A percentile compares a stretch with the other conserved stretches of the same genome.
Conservation (phyloP, 2,888 invertebrate species). For the Ornithoptera alexandrae region DNA sequence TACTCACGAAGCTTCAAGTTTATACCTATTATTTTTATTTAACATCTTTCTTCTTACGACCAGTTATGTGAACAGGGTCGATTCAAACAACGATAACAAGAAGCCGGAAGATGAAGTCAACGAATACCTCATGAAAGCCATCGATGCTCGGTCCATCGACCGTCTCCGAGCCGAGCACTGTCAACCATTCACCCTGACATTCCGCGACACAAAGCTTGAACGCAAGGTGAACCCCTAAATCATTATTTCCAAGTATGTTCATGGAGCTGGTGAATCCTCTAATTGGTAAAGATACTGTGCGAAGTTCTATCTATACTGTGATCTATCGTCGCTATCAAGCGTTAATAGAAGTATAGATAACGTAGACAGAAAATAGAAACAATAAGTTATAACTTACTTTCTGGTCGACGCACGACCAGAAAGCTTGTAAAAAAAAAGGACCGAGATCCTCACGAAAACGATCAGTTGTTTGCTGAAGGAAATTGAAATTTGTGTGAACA, state of each 20-base stretch:
- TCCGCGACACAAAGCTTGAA: constrained; percentile 89
- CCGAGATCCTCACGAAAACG: constrained; percentile 31
- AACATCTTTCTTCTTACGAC: background rate
- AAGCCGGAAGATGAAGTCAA: constrained; percentile 96
- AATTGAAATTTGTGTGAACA: constrained; percentile 38
- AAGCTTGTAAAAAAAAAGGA: background rate
- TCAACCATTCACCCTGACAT: constrained; percentile 89
- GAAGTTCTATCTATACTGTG: no score
- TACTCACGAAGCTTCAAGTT: background rate
- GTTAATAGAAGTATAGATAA: background rate
- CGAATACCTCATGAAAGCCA: constrained; percentile 96
- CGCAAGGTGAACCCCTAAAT: constrained; percentile 81
- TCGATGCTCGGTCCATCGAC: constrained; percentile 96
- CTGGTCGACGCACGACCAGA: no score
- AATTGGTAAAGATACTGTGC: no score
- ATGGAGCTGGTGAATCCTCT: no score
- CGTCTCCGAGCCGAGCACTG: constrained; percentile 93
- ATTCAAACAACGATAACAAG: constrained; percentile 84
- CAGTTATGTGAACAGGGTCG: constrained; percentile 67
- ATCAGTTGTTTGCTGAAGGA: constrained; percentile 35
- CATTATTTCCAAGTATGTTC: no score
- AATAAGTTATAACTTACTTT: background rate
- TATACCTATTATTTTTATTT: background rate
- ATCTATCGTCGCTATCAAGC: no score
- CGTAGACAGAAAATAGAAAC: background rate